Conservation (phyloP, 1,140 invertebrate species). For the Batillaria attramentaria region DNA sequence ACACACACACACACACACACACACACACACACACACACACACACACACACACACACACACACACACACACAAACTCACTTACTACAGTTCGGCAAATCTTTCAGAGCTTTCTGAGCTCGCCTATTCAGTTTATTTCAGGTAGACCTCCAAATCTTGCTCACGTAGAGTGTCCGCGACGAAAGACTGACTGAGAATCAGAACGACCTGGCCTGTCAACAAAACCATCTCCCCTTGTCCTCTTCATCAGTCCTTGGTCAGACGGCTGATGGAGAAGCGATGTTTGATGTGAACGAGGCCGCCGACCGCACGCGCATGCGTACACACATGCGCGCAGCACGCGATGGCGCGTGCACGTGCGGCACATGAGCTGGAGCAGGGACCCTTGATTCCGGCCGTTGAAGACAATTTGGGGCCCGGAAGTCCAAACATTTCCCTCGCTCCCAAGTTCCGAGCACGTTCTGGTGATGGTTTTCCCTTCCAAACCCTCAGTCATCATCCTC, state of each 20-base stretch:
- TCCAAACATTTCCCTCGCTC: not conserved
- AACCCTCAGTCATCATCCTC: not conserved
- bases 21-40: too few relatives aligned
- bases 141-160: too few relatives aligned
- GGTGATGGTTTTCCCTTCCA: too few relatives aligned
- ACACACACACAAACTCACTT: too few relatives aligned
- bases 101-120: too few relatives aligned
- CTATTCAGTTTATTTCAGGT: too few relatives aligned
- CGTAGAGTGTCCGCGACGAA: too few relatives aligned
- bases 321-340: conserved; percentile 6
- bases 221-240: not conserved
- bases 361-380: not conserved
- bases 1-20: too few relatives aligned
- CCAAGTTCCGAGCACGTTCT: not conserved
- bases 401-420: not conserved
- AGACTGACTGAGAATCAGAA: not conserved
- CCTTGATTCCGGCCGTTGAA: not conserved
- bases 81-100: too few relatives aligned
- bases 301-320: too few relatives aligned
- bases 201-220: not conserved
- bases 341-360: conserved; percentile 9
- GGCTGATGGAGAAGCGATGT: conserved; percentile 6
- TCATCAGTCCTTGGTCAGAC: not conserved
- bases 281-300: conserved; percentile 1
- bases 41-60: too few relatives aligned